Base-by-base conservation (phyloP, 2,888 invertebrate genomes). In the Conistra vaccinii region DNA sequence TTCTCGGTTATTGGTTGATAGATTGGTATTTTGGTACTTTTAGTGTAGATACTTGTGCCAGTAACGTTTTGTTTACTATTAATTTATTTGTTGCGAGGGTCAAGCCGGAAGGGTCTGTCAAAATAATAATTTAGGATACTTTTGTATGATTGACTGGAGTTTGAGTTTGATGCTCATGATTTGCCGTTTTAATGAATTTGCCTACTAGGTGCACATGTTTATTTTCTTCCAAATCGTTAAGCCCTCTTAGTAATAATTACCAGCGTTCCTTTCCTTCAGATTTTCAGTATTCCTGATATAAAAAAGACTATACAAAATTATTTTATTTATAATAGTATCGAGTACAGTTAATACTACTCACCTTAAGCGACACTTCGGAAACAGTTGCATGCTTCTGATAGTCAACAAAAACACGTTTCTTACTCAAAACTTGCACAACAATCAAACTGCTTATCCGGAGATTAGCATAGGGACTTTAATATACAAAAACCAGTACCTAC, bases 1-100 rank as follows among this genome's bases (percentile, higher is more conserved):
- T 76, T 67, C 85, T 85, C 88, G 67, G 81, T 87, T 88, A 91
- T 91, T 91, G 91, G 86, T 86, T 91, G 92, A 92, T 92, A 90
- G 93, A 91, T 93, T 87, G 89, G 77, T 86, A 83, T 78, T 84
- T 81, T 75, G 87, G 79, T 87, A 83, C 78, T 88, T 83, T 79
- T 81, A 69, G 76, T 82, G 81, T 72, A n/a, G n/a, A n/a, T n/a
- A 62, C 69, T 67, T 65, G 78, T 61, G 65, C 74, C 70, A 65
- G 35, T 69, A 80, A 81, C 69, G 78, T 77, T 82, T 78, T 79
- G 84, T 83, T 73, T 76, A 80, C 77, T 78, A 85, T 84, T 80
- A 78, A 81, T 84, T 88, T 87, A 85, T 85, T 87, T 85, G 85
- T 82, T 78, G 70, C 51, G 58, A 61, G 79, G 69, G 75, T 26